Percentiles rank a stretch among this genome's conserved stretches.
Evolutionary conservation across 2,113 vertebrate genomes (phyloP).

Genomic region (Arizona elegans): DNA sequence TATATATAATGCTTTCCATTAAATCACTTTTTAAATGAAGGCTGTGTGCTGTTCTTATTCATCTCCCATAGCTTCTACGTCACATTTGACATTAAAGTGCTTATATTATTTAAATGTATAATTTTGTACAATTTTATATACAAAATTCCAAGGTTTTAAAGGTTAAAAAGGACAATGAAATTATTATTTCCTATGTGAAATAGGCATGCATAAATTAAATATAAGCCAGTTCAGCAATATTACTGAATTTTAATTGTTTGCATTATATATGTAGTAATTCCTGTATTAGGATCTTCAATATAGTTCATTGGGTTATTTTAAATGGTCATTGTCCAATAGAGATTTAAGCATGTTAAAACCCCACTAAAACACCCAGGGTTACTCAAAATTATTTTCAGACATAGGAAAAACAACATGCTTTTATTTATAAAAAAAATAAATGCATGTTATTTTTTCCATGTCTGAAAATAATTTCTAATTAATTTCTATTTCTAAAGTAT

Average conservation of each 20-base stretch:
- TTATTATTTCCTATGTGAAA: conserved; percentile 19
- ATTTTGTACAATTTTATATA: fast-evolving
- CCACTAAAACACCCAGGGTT: not conserved
- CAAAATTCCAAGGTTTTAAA: conserved; percentile 12
- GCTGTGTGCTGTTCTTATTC: not conserved
- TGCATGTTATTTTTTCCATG: too few relatives aligned
- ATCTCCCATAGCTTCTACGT: not conserved
- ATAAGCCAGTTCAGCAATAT: conserved; percentile 9
- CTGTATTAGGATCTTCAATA: conserved; percentile 21
- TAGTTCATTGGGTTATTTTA: not conserved
- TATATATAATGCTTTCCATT: not conserved
- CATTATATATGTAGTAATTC: not conserved
- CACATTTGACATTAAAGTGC: not conserved
- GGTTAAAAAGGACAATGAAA: conserved; percentile 29
- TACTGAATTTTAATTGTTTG: not conserved
- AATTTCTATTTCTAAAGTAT: too few relatives aligned
- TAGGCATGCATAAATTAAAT: conserved; percentile 22
- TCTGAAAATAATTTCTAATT: too few relatives aligned
- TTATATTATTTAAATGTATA: conserved; percentile 8
- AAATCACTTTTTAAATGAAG: not conserved
- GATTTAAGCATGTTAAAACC: not conserved
- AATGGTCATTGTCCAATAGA: not conserved
- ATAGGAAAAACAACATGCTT: not conserved
- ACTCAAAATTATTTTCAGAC: not conserved
- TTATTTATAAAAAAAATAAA: too few relatives aligned